These are phyloP conservation scores for Lindbergichthys nudifrons DNA, from an alignment of 2,797 vertebrate genomes.

Conservation along the genomic window DNA sequence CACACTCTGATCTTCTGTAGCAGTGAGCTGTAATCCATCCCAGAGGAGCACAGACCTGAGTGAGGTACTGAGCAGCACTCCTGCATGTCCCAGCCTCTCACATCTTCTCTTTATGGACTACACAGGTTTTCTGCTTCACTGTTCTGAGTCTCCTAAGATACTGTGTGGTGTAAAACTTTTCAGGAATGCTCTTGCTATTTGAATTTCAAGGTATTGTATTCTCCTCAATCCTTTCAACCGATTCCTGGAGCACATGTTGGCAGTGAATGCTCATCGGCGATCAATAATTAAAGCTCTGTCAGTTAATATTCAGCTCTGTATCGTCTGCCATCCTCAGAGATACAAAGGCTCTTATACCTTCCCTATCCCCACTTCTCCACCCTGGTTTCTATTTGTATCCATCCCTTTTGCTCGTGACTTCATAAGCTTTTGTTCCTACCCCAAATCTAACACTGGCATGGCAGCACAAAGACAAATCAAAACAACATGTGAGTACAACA, in stretches of 20 bases:
- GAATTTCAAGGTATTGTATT: not conserved
- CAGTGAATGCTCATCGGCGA: slow-evolving; percentile 55
- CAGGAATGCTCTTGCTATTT: slow-evolving; percentile 32
- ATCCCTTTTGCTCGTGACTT: slow-evolving; percentile 33
- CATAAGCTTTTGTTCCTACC: slow-evolving; percentile 21
- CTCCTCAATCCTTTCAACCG: slow-evolving; percentile 30
- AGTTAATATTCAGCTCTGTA: slow-evolving; percentile 75
- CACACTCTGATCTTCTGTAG: slow-evolving; percentile 6
- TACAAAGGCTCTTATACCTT: slow-evolving; percentile 28
- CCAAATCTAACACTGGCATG: slow-evolving; percentile 12
- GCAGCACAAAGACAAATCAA: slow-evolving; percentile 24
- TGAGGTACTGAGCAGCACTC: not conserved
- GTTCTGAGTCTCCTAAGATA: slow-evolving; percentile 6
- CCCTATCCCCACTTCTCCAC: slow-evolving; percentile 5
- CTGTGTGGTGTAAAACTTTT: not conserved
- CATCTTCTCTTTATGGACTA: slow-evolving; percentile 29
- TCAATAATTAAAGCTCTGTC: slow-evolving; percentile 79
- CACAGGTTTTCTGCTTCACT: slow-evolving; percentile 5
- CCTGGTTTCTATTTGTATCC: slow-evolving; percentile 39
- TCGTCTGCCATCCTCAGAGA: slow-evolving; percentile 55
- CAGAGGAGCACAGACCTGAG: slow-evolving; percentile 29
- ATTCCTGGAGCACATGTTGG: slow-evolving; percentile 47
- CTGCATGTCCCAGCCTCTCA: not conserved
- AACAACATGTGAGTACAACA: slow-evolving; percentile 17
- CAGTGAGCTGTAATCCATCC: slow-evolving; percentile 40